Evolutionary conservation across 2,888 invertebrate species (phyloP), one percentile per base, ranked within the genome.

Genomic region (Pollenia griseotomentosa): DNA sequence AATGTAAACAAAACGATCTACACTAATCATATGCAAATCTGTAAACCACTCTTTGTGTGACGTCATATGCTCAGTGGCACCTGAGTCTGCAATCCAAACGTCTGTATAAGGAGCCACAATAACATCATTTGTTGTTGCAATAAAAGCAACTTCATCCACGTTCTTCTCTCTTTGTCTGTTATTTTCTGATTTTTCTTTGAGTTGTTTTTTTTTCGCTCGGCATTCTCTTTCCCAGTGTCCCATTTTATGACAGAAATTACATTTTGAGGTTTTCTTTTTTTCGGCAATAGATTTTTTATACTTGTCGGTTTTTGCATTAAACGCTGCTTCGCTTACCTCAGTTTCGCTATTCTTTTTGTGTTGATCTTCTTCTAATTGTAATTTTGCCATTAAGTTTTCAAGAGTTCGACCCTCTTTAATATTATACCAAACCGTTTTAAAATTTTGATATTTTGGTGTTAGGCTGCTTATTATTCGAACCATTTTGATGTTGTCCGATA

Each of bases 351-450:
- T 71, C 66, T 79, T 84, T 48, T 82, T 74, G 19, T 71, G 42
- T 48, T 84, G 66, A 16, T 81, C 70, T 86, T 87, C 75, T 74
- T 80, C 75, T 7, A 87, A 40, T 53, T 87, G 83, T 40, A 86
- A 53, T 65, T 57, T 57, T 57, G 80, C 51, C 70, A 86, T 74
- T 14, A 88, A 65, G 46, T 82, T 88, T 42, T 88, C 73, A 75
- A 85, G 68, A 12, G 86, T 87, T 77, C 88, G 61, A 9, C 88
- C 86, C 59, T 89, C 87, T 79, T 89, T 88, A 6, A 86, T 78
- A 48, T 88, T 88, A 55, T 88, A 88, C 88, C 88, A 89, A 12
- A 88, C 88, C 0, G 88, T 88, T 68, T 87, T 85, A 63, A 87
- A 88, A 59, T 88, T 88, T 57, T 81, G 79, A 66, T 84, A 88